These are phyloP conservation scores for Boulengeromyrus knoepffleri DNA, from an alignment of 2,113 vertebrate species.

Conservation along the genomic window DNA sequence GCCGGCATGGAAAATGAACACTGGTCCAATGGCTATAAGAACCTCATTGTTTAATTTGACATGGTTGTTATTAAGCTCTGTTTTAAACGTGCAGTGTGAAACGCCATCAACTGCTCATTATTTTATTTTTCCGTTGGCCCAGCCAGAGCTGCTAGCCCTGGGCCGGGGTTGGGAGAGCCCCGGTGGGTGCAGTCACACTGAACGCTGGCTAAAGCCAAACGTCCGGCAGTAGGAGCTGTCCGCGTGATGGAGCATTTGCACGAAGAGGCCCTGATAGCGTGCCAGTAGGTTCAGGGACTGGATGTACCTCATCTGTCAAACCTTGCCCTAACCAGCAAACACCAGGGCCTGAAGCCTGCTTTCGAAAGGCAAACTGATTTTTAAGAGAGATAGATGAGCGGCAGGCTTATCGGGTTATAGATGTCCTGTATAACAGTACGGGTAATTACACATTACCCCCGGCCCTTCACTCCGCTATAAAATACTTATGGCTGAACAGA, in stretches of 20 bases:
- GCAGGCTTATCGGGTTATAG: constrained; percentile 44
- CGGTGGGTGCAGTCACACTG: background rate
- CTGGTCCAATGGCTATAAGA: background rate
- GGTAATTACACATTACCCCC: constrained; percentile 28
- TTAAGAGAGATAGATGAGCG: constrained; percentile 45
- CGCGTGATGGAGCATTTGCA: constrained; percentile 38
- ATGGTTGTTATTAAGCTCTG: background rate
- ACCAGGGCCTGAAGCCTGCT: constrained; percentile 7
- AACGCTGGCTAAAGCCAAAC: constrained; percentile 13
- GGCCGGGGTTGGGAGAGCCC: background rate
- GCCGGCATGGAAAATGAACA: background rate
- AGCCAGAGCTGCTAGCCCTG: background rate
- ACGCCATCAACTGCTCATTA: background rate
- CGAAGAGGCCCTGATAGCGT: constrained; percentile 21
- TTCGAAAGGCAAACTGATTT: constrained; percentile 38
- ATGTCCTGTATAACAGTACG: constrained; percentile 36
- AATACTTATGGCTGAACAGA: background rate
- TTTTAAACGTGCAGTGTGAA: background rate
- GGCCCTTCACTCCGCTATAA: background rate
- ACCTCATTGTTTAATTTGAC: background rate
- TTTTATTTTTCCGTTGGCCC: background rate
- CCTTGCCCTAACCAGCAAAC: constrained; percentile 1
- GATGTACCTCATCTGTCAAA: constrained; percentile 22
- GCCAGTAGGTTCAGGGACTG: constrained; percentile 26
- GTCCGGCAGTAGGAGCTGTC: constrained; percentile 24